Evolutionary conservation across 2,113 vertebrate genomes (phyloP), one percentile per base, ranked within the genome.

Genomic region (Austrofundulus limnaeus): DNA sequence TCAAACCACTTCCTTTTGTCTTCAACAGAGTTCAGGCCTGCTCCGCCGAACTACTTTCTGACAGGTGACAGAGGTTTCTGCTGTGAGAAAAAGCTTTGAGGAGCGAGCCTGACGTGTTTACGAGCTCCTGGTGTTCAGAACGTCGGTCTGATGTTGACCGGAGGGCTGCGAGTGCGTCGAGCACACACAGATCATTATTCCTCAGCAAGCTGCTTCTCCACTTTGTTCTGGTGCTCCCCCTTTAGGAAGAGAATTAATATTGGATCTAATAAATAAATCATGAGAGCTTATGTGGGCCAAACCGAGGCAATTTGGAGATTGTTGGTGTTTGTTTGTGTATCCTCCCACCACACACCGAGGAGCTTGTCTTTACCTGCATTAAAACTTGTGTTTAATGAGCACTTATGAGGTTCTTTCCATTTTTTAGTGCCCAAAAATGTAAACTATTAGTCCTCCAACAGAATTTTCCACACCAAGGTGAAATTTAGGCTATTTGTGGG

Each of bases 301-400:
- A 70, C 47, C 69, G 59, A 76, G 61, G 67, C 61, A 52, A 69
- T 78, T 66, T 50, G 38, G 50, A 54, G 56, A 70, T 63, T 17
- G 13, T 57, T 42, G 19, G 20, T 78, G 51, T 72, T 72, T 34
- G 52, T 72, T 14, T 20, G 60, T 41, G 37, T 54, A 46, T 61
- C 61, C 66, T 14, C 43, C 66, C 16, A 47, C 38, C 28, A 47
- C 10, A n/a, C 4, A 10, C 28, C 52, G 51, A 5, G 2, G 43
- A 55, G 43, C 34, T 45, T 51, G 34, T 48, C 50, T 73, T 58
- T 42, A 23, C 43, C 65, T 58, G 51, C 81, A 85, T 85, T 67
- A 85, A 78, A 85, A 81, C n/a, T 25, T 78, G 75, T 77, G 80
- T 80, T 87, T 73, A 80, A 77, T 73, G 80, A 78, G 70, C 61